A percentile compares a stretch with the other conserved stretches of the same genome.
Conservation (phyloP, 2,113 vertebrate species). For the Thomomys bottae region DNA sequence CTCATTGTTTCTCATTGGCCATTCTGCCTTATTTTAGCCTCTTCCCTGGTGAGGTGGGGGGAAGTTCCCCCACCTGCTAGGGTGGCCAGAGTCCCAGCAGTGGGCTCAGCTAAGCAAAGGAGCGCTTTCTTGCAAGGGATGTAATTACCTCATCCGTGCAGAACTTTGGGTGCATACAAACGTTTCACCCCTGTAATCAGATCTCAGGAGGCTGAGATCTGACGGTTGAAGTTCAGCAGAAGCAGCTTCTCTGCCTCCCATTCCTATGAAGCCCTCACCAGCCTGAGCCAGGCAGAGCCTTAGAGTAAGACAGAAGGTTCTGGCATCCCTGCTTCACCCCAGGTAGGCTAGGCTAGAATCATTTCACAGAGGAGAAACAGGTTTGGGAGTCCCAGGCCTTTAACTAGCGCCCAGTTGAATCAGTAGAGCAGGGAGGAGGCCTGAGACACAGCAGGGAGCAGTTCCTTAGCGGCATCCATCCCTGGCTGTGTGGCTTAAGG, state of each 20-base stretch:
- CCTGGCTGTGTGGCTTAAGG: not conserved
- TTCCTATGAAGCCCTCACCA: not conserved
- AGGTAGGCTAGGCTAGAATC: not conserved
- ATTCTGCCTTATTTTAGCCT: constrained; percentile 34
- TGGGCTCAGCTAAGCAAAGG: not conserved
- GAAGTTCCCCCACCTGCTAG: not conserved
- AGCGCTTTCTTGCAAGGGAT: not conserved
- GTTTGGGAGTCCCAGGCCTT: not conserved
- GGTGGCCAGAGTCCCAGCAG: not conserved
- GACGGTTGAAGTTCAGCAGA: no score
- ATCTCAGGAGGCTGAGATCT: no score
- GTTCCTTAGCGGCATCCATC: not conserved
- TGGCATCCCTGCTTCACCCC: not conserved
- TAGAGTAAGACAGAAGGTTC: not conserved
- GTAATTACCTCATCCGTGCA: no score
- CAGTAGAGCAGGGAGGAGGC: not conserved
- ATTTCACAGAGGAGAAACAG: not conserved
- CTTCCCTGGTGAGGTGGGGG: no score
- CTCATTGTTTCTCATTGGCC: constrained; percentile 42
- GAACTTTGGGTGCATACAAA: no score
- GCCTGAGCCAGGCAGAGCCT: not conserved
- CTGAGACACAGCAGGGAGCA: not conserved
- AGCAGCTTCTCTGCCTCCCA: not conserved
- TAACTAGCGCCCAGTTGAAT: not conserved
- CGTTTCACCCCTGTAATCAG: no score